Conservation (phyloP, 2,888 invertebrate genomes). For the Oscheius sp. region DNA sequence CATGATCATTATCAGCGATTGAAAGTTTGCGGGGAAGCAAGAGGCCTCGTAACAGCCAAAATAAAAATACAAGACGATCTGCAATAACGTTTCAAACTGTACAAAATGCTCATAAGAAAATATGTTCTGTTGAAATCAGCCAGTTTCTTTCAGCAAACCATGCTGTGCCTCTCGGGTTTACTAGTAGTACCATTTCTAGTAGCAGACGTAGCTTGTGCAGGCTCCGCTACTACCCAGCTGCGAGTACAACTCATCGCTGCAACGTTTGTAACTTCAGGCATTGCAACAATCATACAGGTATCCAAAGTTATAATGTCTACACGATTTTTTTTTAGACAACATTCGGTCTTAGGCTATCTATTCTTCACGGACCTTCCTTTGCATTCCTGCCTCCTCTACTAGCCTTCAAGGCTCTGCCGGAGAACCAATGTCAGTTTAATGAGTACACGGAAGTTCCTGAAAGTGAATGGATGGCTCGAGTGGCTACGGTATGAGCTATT, state of each 20-base stretch:
- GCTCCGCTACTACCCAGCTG: constrained; percentile 53
- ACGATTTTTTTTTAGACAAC: constrained; percentile 41
- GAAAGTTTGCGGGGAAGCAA: not conserved
- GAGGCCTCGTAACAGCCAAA: not conserved
- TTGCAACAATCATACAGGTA: constrained; percentile 65
- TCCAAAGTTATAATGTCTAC: not conserved
- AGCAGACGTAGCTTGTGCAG: constrained; percentile 63
- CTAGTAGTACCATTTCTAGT: constrained; percentile 65
- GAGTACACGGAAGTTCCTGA: constrained; percentile 56
- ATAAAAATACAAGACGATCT: not conserved
- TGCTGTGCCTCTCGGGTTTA: constrained; percentile 67
- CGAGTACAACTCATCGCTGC: constrained; percentile 65
- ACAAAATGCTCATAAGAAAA: too few relatives aligned
- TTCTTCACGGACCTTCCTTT: constrained; percentile 71
- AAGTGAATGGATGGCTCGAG: constrained; percentile 55
- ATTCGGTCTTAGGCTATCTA: constrained; percentile 66
- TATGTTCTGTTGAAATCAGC: not conserved
- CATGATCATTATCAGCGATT: too few relatives aligned
- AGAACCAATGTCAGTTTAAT: constrained; percentile 53
- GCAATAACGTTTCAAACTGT: too few relatives aligned
- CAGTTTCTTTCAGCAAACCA: constrained; percentile 59
- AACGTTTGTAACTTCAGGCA: constrained; percentile 66
- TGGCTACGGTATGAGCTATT: constrained; percentile 44
- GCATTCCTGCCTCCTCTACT: constrained; percentile 69
- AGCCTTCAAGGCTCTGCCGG: constrained; percentile 59